A percentile compares a stretch with the other conserved stretches of the same genome.
phyloP scores from a whole-genome alignment of 2,888 invertebrate genomes.

The Iphiclides podalirius region DNA sequence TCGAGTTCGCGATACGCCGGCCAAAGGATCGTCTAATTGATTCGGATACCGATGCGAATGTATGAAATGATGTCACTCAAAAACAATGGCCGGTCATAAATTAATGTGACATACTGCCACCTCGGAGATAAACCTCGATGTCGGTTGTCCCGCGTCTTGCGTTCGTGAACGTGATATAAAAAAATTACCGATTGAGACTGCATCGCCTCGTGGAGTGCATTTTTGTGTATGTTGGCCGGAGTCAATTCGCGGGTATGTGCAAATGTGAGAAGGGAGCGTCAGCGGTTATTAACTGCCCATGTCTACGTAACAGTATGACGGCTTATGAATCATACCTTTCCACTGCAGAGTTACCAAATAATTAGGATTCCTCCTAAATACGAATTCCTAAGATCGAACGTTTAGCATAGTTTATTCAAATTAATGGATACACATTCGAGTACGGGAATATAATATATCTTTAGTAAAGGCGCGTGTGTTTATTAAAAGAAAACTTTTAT shows the following conservation, averaged over 20 bases:
- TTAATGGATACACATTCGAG: too few relatives aligned
- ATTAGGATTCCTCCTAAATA: constrained; percentile 8
- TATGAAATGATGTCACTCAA: constrained; percentile 59
- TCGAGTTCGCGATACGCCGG: constrained; percentile 8
- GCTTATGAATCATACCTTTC: constrained; percentile 32
- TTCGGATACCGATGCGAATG: constrained; percentile 43
- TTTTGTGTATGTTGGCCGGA: constrained; percentile 66
- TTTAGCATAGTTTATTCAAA: too few relatives aligned
- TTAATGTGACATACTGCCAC: constrained; percentile 74
- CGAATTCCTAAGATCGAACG: too few relatives aligned
- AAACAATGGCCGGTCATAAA: constrained; percentile 76
- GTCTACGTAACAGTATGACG: constrained; percentile 29
- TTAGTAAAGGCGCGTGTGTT: not conserved
- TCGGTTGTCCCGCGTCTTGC: constrained; percentile 65
- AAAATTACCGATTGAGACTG: constrained; percentile 70
- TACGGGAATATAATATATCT: too few relatives aligned
- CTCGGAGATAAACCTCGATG: constrained; percentile 75
- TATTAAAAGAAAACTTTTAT: not conserved
- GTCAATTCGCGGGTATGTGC: constrained; percentile 70
- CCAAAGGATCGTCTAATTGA: constrained; percentile 32
- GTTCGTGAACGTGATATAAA: constrained; percentile 58
- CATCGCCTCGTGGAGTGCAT: constrained; percentile 70
- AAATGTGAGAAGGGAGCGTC: constrained; percentile 52
- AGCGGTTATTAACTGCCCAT: constrained; percentile 32
- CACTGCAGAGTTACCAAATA: constrained; percentile 20